phyloP scores from a whole-genome alignment of 2,888 invertebrate species.

The Cephus nigrinus region DNA sequence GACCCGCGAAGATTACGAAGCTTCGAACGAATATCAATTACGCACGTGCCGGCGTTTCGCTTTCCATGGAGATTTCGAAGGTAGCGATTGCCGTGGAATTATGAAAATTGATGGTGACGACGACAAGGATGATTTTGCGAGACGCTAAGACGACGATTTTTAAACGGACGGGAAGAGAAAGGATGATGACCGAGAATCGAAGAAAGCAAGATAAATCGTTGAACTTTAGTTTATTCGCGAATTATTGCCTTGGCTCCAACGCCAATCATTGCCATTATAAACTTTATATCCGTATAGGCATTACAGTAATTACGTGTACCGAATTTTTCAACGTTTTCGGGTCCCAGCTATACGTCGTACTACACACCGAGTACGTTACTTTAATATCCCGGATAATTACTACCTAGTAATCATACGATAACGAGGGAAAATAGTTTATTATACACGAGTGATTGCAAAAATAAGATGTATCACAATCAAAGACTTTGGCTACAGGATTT shows the following conservation, averaged over 20 bases:
- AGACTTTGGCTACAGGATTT: not conserved
- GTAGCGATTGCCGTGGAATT: not conserved
- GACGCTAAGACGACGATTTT: not conserved
- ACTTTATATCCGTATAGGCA: not conserved
- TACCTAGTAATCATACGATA: not conserved
- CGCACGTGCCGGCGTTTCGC: not conserved
- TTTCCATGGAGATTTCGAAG: not conserved
- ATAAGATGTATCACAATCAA: not conserved
- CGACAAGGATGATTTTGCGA: not conserved
- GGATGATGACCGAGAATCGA: not conserved
- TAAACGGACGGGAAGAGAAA: not conserved
- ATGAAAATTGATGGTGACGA: not conserved
- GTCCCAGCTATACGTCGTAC: not conserved
- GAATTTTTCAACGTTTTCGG: not conserved
- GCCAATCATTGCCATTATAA: not conserved
- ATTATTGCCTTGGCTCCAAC: not conserved
- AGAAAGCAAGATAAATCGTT: not conserved
- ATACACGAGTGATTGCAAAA: not conserved
- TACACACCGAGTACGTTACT: not conserved
- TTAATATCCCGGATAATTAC: not conserved
- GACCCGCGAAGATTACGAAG: not conserved
- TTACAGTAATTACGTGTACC: not conserved
- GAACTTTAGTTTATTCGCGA: not conserved
- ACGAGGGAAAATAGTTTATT: not conserved
- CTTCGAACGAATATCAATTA: not conserved